Evolutionary conservation across 2,888 invertebrate genomes (phyloP).

Genomic region (Oegoconia quadripuncta): DNA sequence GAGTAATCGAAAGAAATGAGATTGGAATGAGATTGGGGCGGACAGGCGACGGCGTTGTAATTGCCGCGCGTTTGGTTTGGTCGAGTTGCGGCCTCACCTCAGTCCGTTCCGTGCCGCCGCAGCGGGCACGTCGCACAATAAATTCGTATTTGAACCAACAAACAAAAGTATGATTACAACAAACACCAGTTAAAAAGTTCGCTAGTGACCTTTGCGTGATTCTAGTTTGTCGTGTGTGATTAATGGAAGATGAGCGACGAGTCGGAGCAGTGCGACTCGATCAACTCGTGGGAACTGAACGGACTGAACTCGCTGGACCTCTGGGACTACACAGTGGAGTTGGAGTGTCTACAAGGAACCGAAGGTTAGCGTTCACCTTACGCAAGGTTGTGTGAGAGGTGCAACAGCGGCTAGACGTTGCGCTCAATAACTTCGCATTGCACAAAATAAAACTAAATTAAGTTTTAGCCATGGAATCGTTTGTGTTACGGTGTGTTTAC

Average conservation of each 20-base stretch:
- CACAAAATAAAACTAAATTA: constrained; percentile 38
- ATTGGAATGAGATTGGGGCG: constrained; percentile 64
- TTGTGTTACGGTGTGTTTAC: constrained; percentile 32
- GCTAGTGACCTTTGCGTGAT: constrained; percentile 44
- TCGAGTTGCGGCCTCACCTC: constrained; percentile 36
- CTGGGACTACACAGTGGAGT: constrained; percentile 92
- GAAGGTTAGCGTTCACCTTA: constrained; percentile 79
- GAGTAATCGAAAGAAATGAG: constrained; percentile 63
- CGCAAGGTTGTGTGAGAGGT: constrained; percentile 61
- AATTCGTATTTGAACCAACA: constrained; percentile 26
- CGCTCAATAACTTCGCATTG: constrained; percentile 38
- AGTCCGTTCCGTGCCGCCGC: constrained; percentile 50
- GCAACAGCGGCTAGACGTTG: constrained; percentile 20
- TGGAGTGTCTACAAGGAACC: constrained; percentile 88
- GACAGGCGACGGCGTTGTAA: constrained; percentile 49
- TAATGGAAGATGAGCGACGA: constrained; percentile 66
- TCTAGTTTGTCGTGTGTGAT: constrained; percentile 26
- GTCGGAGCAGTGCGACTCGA: constrained; percentile 63
- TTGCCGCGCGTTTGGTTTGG: constrained; percentile 38
- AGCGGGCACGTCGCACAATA: constrained; percentile 42
- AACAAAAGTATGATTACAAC: constrained; percentile 49
- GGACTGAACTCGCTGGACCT: constrained; percentile 86
- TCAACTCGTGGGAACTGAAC: constrained; percentile 75
- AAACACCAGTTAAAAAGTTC: constrained; percentile 37
- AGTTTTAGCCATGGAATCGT: constrained; percentile 46